These are phyloP conservation scores for Nycticorax nycticorax DNA, from an alignment of 2,113 vertebrate species.

Conservation along the genomic window DNA sequence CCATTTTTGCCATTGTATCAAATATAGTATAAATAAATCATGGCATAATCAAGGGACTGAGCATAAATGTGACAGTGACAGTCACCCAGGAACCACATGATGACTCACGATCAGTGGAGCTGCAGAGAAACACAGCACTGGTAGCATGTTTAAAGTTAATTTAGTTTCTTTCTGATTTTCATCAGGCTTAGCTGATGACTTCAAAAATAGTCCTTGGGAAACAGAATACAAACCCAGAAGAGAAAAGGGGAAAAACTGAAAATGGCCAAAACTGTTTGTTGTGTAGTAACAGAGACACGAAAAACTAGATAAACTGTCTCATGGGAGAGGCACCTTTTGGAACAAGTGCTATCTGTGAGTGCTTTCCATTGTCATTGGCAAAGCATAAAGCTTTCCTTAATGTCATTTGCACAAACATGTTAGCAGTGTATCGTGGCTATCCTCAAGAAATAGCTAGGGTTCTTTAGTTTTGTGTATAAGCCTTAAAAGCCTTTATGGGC, in stretches of 20 bases:
- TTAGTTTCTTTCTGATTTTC: conserved; percentile 26
- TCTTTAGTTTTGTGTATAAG: not conserved
- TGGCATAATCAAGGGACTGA: conserved; percentile 19
- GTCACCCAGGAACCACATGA: not conserved
- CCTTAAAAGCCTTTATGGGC: not conserved
- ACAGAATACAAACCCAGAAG: not conserved
- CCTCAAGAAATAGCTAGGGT: not conserved
- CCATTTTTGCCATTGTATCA: conserved; percentile 13
- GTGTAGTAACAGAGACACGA: not conserved
- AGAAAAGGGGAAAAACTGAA: not conserved
- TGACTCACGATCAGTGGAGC: conserved; percentile 21
- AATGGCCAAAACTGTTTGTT: not conserved
- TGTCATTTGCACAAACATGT: not conserved
- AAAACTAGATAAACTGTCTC: not conserved
- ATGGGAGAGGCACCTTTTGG: not conserved
- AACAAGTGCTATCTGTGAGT: not conserved
- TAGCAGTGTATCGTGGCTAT: not conserved
- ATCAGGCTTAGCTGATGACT: conserved; percentile 38
- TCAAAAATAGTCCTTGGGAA: conserved; percentile 2
- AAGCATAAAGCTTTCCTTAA: not conserved
- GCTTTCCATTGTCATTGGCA: not conserved
- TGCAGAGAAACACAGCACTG: not conserved
- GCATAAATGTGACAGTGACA: conserved; percentile 28
- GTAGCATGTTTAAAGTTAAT: conserved; percentile 47
- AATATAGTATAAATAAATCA: conserved; percentile 41